These are phyloP conservation scores for Microctenopoma lineatum DNA, from an alignment of 2,797 vertebrate species.

Conservation along the genomic window DNA sequence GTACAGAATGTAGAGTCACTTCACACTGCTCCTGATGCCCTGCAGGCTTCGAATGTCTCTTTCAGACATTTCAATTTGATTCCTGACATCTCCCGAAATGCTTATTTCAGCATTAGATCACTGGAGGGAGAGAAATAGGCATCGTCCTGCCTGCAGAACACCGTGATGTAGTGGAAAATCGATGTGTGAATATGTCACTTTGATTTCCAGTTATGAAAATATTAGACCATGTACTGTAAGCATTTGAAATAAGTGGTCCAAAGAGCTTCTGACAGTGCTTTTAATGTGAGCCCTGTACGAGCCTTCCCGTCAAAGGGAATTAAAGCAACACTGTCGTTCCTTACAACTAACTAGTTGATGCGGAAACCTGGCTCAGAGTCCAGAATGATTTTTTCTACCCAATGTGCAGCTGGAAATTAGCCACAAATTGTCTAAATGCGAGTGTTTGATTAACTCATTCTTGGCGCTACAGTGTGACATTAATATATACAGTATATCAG, in stretches of 20 bases:
- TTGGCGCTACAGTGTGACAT: neutral
- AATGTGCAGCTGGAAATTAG: constrained; percentile 32
- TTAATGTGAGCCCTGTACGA: constrained; percentile 28
- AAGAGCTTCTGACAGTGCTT: constrained; percentile 31
- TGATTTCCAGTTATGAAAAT: constrained; percentile 55
- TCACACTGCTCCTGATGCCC: constrained; percentile 21
- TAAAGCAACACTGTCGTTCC: constrained; percentile 21
- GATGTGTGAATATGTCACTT: constrained; percentile 48
- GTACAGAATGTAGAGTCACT: constrained; percentile 7
- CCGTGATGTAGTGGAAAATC: constrained; percentile 42
- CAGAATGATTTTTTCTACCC: constrained; percentile 24
- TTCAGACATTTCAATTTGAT: constrained; percentile 48
- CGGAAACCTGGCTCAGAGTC: constrained; percentile 9
- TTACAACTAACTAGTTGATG: constrained; percentile 4
- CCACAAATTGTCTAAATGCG: constrained; percentile 4
- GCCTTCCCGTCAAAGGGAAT: constrained; percentile 15
- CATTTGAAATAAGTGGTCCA: constrained; percentile 44
- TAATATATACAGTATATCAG: neutral
- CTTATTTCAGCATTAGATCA: constrained; percentile 46
- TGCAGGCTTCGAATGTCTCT: constrained; percentile 19
- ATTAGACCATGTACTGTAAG: constrained; percentile 36
- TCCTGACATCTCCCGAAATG: constrained; percentile 45
- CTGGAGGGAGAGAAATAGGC: constrained; percentile 33
- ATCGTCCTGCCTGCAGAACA: constrained; percentile 23
- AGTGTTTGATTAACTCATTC: constrained; percentile 8